A percentile compares a stretch with the other conserved stretches of the same genome.
These are phyloP conservation scores for Laterallus jamaicensis DNA, from an alignment of 2,113 vertebrate genomes.

Conservation along the genomic window DNA sequence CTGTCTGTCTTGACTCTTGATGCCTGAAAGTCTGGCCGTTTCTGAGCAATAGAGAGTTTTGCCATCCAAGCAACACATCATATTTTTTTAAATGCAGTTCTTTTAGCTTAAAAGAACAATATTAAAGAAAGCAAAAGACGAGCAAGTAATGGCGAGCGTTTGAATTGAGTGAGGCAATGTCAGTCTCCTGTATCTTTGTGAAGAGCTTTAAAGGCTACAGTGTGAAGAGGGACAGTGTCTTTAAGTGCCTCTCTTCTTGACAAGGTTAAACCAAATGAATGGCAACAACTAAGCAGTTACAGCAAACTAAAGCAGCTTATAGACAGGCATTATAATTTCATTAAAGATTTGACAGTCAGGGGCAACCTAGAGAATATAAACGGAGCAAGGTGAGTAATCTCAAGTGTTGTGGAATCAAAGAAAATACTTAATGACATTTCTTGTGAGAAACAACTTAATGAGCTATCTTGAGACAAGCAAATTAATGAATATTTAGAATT, in stretches of 20 bases:
- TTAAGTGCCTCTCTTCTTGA: not conserved
- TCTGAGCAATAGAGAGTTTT: not conserved
- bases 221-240: not conserved
- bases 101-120: not conserved
- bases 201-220: not conserved
- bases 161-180: not conserved
- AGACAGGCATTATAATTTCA: slow-evolving; percentile 32
- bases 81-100: rapidly evolving
- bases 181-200: not conserved
- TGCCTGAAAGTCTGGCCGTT: not conserved
- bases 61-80: not conserved
- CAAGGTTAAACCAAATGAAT: slow-evolving; percentile 25
- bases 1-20: not conserved
- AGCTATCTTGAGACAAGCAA: not conserved
- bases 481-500: slow-evolving; percentile 1
- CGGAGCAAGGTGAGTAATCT: not conserved
- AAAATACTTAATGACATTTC: slow-evolving; percentile 2
- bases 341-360: not conserved
- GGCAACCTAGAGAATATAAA: not conserved
- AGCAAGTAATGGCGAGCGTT: not conserved
- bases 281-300: not conserved
- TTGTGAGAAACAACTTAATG: not conserved
- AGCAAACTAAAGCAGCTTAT: slow-evolving; percentile 2
- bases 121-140: not conserved
- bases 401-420: slow-evolving; percentile 17